phyloP scores from a whole-genome alignment of 2,797 vertebrate species.

The Schizopygopsis pylzovi region DNA sequence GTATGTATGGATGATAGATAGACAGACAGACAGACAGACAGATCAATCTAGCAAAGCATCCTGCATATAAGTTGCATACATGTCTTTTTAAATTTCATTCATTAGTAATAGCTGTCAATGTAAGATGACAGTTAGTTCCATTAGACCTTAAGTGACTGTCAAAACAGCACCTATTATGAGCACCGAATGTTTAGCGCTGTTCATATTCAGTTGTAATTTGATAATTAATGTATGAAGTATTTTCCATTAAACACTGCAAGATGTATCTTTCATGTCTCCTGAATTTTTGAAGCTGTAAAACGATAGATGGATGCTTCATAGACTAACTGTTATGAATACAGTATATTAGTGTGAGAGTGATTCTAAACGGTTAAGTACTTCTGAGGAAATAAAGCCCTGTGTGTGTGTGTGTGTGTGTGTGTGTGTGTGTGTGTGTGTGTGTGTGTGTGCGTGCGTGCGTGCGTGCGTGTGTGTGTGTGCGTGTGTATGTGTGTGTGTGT shows the following conservation, averaged over 20 bases:
- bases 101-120: background rate
- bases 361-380: background rate
- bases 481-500: no score
- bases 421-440: no score
- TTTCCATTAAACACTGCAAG: background rate
- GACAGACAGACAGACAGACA: background rate
- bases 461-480: no score
- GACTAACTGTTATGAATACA: background rate
- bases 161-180: background rate
- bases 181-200: background rate
- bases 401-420: background rate
- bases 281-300: background rate
- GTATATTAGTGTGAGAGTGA: conserved; percentile 10
- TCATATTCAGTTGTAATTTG: background rate
- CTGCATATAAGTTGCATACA: background rate
- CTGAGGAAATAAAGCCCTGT: background rate
- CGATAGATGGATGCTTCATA: background rate
- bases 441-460: no score
- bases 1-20: background rate
- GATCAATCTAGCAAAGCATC: background rate
- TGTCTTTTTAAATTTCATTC: background rate
- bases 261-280: background rate
- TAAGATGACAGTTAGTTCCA: background rate
- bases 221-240: background rate
- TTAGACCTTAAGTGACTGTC: background rate